Conservation (phyloP, 2,113 vertebrate genomes). For the Hymenochirus boettgeri region DNA sequence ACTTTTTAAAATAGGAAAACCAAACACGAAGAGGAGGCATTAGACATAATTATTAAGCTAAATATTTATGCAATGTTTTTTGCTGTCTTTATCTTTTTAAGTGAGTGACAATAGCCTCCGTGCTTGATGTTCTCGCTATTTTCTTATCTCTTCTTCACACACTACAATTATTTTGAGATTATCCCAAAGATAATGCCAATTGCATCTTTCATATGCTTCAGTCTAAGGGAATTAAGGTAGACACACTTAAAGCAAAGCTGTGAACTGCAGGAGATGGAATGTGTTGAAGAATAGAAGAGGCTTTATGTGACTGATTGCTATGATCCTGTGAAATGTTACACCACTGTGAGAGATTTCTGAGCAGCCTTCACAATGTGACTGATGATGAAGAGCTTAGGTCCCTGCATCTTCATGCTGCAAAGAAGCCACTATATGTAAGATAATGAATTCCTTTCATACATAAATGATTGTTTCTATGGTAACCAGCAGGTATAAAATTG, state of each 20-base stretch:
- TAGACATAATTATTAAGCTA: too few relatives aligned
- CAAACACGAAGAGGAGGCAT: not conserved
- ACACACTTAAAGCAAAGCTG: not conserved
- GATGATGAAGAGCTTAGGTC: slow-evolving; percentile 32
- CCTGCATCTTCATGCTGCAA: slow-evolving; percentile 22
- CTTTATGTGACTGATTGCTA: slow-evolving; percentile 34
- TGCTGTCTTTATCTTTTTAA: not conserved
- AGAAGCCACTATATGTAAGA: slow-evolving; percentile 29
- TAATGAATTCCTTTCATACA: slow-evolving; percentile 43
- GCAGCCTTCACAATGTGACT: slow-evolving; percentile 32
- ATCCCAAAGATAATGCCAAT: not conserved
- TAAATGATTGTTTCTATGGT: slow-evolving; percentile 40
- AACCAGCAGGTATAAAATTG: slow-evolving; percentile 25
- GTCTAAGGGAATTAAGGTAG: not conserved
- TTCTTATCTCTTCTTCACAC: not conserved
- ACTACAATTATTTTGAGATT: not conserved
- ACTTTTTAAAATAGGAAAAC: not conserved
- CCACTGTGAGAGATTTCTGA: slow-evolving; percentile 44
- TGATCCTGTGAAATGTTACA: slow-evolving; percentile 55
- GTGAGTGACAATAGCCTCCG: not conserved
- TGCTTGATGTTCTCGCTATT: not conserved
- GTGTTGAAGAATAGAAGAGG: slow-evolving; percentile 12
- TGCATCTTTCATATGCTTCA: not conserved
- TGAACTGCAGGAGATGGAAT: slow-evolving; percentile 13
- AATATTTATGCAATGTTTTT: too few relatives aligned